phyloP scores from a whole-genome alignment of 2,113 vertebrate genomes.

The Rynchops niger region DNA sequence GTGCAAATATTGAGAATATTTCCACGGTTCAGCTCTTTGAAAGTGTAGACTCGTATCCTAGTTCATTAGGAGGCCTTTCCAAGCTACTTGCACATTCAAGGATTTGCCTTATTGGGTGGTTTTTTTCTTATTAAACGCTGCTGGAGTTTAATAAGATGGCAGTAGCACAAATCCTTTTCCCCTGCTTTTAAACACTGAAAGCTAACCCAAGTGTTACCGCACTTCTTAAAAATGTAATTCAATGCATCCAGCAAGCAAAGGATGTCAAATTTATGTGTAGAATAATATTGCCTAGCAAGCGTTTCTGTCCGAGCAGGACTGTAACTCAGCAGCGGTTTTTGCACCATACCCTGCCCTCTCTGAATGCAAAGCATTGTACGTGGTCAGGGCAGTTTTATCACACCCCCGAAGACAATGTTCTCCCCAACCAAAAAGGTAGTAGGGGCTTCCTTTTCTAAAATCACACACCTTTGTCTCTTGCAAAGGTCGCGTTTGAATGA shows the following conservation, averaged over 20 bases:
- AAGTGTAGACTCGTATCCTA: not conserved
- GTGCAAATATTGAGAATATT: constrained; percentile 25
- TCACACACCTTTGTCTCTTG: constrained; percentile 8
- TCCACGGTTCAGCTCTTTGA: not conserved
- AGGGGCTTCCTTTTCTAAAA: constrained; percentile 7
- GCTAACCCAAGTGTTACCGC: not conserved
- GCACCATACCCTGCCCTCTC: not conserved
- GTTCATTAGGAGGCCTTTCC: constrained; percentile 12
- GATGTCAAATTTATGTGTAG: constrained; percentile 26
- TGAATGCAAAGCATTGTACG: not conserved
- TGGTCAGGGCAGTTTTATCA: not conserved
- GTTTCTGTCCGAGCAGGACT: not conserved
- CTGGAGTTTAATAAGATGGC: constrained; percentile 40
- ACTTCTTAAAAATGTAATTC: constrained; percentile 28
- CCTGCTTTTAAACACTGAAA: constrained; percentile 44
- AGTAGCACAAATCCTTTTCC: constrained; percentile 24
- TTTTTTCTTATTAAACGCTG: constrained; percentile 56
- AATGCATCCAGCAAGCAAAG: constrained; percentile 42
- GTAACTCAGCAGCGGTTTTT: not conserved
- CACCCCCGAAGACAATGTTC: not conserved
- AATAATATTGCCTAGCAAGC: constrained; percentile 32
- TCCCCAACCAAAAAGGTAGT: not conserved
- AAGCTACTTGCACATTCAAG: constrained; percentile 50
- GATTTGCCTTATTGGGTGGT: constrained; percentile 38
- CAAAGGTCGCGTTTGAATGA: constrained; percentile 22